These are phyloP conservation scores for Rallus crepitans DNA, from an alignment of 2,797 vertebrate genomes.

Conservation along the genomic window DNA sequence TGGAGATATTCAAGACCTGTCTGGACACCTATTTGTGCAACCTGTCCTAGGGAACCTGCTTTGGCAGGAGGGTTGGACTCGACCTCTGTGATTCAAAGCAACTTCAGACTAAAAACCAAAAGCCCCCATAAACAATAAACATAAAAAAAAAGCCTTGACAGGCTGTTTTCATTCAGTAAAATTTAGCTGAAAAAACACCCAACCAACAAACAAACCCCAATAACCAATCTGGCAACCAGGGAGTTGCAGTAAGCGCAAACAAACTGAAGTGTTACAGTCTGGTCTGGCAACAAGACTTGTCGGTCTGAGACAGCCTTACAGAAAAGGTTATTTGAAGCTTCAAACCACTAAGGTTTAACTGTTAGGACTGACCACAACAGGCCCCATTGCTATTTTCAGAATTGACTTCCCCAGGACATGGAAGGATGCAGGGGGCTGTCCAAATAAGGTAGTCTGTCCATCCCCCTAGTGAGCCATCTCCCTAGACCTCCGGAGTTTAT, in stretches of 20 bases:
- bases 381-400: neutral
- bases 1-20: too few species aligned
- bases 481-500: neutral
- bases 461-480: neutral
- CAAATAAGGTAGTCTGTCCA: neutral
- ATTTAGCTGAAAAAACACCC: neutral
- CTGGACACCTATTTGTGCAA: too few species aligned
- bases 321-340: neutral
- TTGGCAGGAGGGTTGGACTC: too few species aligned
- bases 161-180: neutral
- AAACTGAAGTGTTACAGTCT: neutral
- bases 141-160: neutral
- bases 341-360: neutral
- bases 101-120: neutral
- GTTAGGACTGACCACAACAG: neutral
- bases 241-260: accelerated
- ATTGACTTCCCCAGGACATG: neutral
- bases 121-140: neutral
- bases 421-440: neutral
- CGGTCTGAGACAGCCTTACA: neutral
- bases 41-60: too few species aligned
- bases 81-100: neutral
- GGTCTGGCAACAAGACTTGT: neutral
- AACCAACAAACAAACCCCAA: too few species aligned
- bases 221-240: accelerated